Conservation (phyloP, 2,888 invertebrate genomes). For the Tribolium freemani region DNA sequence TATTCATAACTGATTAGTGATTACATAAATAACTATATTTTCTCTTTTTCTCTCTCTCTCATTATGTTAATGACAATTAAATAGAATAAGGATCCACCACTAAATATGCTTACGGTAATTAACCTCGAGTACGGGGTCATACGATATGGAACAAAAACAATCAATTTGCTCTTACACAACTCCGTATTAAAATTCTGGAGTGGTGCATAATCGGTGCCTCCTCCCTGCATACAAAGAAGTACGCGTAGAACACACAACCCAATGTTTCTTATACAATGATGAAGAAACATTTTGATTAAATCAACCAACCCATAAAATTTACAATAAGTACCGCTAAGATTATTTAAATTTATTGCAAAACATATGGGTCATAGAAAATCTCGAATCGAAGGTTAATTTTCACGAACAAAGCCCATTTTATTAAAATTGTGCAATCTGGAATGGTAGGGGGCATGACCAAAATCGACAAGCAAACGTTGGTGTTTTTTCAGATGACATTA, state of each 20-base stretch:
- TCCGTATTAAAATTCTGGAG: conserved; percentile 16
- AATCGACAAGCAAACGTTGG: background rate
- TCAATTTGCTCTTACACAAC: conserved; percentile 24
- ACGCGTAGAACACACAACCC: background rate
- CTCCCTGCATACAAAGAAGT: conserved; percentile 16
- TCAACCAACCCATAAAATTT: conserved; percentile 21
- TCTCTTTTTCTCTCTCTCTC: too few relatives aligned
- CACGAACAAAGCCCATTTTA: conserved; percentile 7
- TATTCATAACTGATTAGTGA: too few relatives aligned
- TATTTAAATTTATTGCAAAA: conserved; percentile 26
- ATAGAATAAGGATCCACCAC: background rate
- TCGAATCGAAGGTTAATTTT: conserved; percentile 21
- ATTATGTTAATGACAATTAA: background rate
- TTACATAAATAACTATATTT: too few relatives aligned
- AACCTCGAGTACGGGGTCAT: conserved; percentile 25
- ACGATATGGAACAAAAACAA: conserved; percentile 4
- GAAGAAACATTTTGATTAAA: conserved; percentile 21
- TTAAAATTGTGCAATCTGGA: background rate
- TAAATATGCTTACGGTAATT: background rate
- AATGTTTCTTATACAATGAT: conserved; percentile 1
- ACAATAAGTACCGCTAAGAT: conserved; percentile 10
- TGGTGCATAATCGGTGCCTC: background rate
- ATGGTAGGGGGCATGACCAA: conserved; percentile 8
- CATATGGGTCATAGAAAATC: conserved; percentile 19
- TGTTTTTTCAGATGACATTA: background rate